Evolutionary conservation across 2,888 invertebrate genomes (phyloP).

Genomic region (Spilarctia lutea): DNA sequence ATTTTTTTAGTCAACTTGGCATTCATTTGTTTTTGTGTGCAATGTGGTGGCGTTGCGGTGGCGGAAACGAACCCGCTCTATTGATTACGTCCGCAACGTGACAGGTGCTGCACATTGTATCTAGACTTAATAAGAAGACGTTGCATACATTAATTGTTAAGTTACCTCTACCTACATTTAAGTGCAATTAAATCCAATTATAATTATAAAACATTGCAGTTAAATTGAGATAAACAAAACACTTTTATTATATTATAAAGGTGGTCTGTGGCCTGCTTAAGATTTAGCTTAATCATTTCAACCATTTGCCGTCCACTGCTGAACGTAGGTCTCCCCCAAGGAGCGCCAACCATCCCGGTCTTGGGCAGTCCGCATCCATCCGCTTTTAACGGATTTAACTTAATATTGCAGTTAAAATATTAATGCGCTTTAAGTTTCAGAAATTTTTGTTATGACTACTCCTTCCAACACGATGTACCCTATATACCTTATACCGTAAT

Average conservation of each 20-base stretch:
- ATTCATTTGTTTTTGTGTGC: conserved; percentile 83
- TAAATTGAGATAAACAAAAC: neutral
- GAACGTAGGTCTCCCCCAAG: no score
- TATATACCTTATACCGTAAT: neutral
- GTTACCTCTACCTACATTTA: neutral
- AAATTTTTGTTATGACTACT: neutral
- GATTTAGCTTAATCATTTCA: no score
- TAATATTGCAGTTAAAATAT: no score
- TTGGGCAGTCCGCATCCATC: no score
- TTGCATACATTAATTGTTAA: conserved; percentile 27
- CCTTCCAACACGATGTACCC: neutral
- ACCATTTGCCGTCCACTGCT: no score
- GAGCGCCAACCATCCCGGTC: no score
- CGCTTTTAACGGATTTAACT: no score
- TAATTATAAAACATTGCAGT: neutral
- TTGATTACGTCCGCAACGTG: conserved; percentile 75
- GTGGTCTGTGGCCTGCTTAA: neutral
- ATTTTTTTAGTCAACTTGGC: conserved; percentile 70
- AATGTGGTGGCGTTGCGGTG: conserved; percentile 46
- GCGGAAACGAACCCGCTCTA: conserved; percentile 78
- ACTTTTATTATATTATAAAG: neutral
- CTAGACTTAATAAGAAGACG: conserved; percentile 27
- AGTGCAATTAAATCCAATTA: neutral
- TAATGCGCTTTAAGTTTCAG: neutral
- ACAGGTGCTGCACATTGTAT: conserved; percentile 72